A percentile compares a stretch with the other conserved stretches of the same genome.
Conservation (phyloP, 2,113 vertebrate species). For the Spea bombifrons region DNA sequence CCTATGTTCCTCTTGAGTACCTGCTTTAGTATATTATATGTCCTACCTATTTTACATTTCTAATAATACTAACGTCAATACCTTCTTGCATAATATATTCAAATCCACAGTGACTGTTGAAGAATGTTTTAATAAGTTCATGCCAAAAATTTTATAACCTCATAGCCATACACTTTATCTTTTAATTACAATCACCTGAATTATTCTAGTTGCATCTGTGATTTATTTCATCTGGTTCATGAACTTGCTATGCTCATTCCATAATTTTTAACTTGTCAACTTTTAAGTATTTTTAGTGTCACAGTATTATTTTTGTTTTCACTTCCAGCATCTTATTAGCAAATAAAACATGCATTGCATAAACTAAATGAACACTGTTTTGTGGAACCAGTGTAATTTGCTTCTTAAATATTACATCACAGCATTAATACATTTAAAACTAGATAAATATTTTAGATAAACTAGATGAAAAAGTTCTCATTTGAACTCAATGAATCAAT, state of each 20-base stretch:
- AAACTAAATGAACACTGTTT: conserved; percentile 2
- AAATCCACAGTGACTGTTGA: conserved; percentile 51
- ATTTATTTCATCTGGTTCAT: conserved; percentile 53
- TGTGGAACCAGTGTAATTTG: background rate
- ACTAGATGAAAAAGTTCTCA: background rate
- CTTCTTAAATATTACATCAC: conserved; percentile 6
- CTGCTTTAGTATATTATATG: conserved; percentile 59
- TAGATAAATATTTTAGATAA: background rate
- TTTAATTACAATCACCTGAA: conserved; percentile 56
- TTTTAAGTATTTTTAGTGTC: conserved; percentile 20
- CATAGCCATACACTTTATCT: conserved; percentile 55
- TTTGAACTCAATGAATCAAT: background rate
- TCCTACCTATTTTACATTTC: conserved; percentile 59
- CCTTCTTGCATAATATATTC: conserved; percentile 60
- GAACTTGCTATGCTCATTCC: conserved; percentile 25
- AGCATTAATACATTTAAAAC: background rate
- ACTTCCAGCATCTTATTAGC: conserved; percentile 15
- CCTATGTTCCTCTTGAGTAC: conserved; percentile 55
- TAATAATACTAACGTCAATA: conserved; percentile 57
- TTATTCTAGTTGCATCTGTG: conserved; percentile 52
- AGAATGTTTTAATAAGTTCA: conserved; percentile 60
- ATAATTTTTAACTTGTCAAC: conserved; percentile 43
- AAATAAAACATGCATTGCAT: conserved; percentile 4
- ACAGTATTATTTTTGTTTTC: conserved; percentile 39
- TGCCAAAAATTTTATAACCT: conserved; percentile 55